Base-by-base conservation (phyloP, 2,113 vertebrate genomes). In the Ochotona princeps region DNA sequence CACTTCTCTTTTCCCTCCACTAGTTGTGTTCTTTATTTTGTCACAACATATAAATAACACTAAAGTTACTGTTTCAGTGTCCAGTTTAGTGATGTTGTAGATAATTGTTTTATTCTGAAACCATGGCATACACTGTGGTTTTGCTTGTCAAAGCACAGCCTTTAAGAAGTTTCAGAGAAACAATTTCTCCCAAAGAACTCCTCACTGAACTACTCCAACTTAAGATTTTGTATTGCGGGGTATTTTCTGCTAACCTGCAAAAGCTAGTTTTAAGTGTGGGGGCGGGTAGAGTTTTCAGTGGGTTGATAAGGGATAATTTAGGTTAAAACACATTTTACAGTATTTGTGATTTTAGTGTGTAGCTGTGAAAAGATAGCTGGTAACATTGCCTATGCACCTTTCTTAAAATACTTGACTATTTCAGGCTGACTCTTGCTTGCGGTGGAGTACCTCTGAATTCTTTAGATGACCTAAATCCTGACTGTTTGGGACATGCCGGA, bases 371-470 rank as follows among this genome's bases (percentile, higher is more conserved):
- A 57, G 51, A 8, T 57, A 32, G 57, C 20, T 30, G 15, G 23
- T 61, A 69, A 81, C 44, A 7, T 66, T 26, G 23, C n/a, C 74
- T 44, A 69, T n/a, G 12, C 4, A 15, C 81, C 8, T 90, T 13
- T 10, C 30, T 54, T 72, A 66, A 93, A 87, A 92, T n/a, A 32
- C 11, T 93, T 91, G 5, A 38, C 18, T 86, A 26, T 79, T 38
- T 63, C 97, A 99, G 99, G 30, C 97, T 99, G 90, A 98, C 98
- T 4, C 98, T 99, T 66, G 99, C 99, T 0, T 99, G 99, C 67
- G 99, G 99, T 1, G 99, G 99, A 6, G 94, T 98, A 20, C 98
- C 99, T 82, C 99, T 99, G 98, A 99, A 99, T 95, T 99, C 99
- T 0, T 97, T 99, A 73, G 99, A 99, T 32, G 99, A 99, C 96